Evolutionary conservation across 92 coral and sea anemone species (phyloP).

Genomic region (Umimayanthus kanabou): DNA sequence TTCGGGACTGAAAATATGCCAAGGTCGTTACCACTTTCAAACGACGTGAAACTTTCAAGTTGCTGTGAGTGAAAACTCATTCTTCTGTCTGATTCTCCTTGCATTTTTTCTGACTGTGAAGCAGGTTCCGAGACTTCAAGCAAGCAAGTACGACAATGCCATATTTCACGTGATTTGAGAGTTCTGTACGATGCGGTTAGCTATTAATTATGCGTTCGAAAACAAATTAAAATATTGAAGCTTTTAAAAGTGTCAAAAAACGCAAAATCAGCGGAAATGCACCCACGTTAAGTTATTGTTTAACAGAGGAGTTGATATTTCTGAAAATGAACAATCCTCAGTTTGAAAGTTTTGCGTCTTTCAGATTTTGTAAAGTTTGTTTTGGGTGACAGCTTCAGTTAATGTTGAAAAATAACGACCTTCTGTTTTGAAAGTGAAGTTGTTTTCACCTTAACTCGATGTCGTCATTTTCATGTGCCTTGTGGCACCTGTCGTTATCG

Average conservation of each 20-base stretch:
- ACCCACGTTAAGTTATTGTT: background rate
- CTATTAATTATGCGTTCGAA: slow-evolving; percentile 2
- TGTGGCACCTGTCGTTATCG: slow-evolving; percentile 27
- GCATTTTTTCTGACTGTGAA: background rate
- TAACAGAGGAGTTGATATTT: background rate
- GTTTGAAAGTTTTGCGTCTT: background rate
- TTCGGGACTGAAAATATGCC: slow-evolving; percentile 7
- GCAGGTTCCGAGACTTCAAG: background rate
- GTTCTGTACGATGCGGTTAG: background rate
- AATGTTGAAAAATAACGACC: background rate
- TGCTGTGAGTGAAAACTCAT: background rate
- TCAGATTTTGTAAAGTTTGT: background rate
- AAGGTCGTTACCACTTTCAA: background rate
- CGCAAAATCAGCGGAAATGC: slow-evolving; percentile 26
- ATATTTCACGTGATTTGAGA: slow-evolving; percentile 24
- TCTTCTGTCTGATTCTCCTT: background rate
- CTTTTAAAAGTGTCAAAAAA: background rate
- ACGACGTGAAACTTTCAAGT: background rate
- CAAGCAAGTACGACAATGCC: background rate
- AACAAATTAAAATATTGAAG: slow-evolving; percentile 27
- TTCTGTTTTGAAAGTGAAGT: background rate
- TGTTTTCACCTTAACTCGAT: slow-evolving; percentile 11
- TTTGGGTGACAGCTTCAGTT: background rate
- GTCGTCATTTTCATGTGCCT: slow-evolving; percentile 44
- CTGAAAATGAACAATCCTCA: background rate